These are phyloP conservation scores for Heteropelma amictum DNA, from an alignment of 2,888 invertebrate species.

Conservation along the genomic window DNA sequence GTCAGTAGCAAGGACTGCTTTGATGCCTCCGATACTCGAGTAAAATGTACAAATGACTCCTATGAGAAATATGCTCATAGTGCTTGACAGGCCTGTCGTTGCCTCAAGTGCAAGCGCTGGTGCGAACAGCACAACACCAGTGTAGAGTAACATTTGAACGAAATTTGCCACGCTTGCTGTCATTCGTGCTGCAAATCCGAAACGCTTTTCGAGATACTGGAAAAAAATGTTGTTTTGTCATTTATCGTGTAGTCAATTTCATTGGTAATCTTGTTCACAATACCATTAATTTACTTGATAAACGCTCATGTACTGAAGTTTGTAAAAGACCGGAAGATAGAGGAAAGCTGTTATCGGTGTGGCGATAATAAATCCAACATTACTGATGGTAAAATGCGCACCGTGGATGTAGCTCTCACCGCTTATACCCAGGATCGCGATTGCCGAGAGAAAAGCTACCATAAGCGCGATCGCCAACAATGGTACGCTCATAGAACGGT, in stretches of 20 bases:
- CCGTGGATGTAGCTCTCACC: constrained; percentile 92
- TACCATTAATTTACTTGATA: constrained; percentile 83
- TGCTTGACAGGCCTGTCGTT: constrained; percentile 78
- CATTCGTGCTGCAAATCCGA: constrained; percentile 80
- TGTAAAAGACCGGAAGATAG: constrained; percentile 92
- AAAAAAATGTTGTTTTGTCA: constrained; percentile 60
- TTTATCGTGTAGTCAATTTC: not conserved
- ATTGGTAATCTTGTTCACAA: no score
- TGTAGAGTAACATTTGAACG: constrained; percentile 80
- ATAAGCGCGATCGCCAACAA: constrained; percentile 94
- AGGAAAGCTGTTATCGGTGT: constrained; percentile 89
- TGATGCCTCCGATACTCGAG: constrained; percentile 93
- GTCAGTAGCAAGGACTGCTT: constrained; percentile 93
- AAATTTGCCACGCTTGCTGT: constrained; percentile 81
- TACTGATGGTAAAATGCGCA: constrained; percentile 88
- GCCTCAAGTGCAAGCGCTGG: constrained; percentile 82
- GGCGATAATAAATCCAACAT: constrained; percentile 87
- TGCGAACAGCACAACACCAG: constrained; percentile 82
- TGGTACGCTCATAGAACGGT: constrained; percentile 87
- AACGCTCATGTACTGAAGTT: constrained; percentile 90
- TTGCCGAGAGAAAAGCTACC: constrained; percentile 96
- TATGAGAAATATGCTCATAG: constrained; percentile 77
- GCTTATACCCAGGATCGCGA: constrained; percentile 91
- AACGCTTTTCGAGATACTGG: constrained; percentile 83
- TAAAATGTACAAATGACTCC: constrained; percentile 90